A percentile compares a stretch with the other conserved stretches of the same genome.
These are phyloP conservation scores for Sparus aurata DNA, from an alignment of 2,797 vertebrate genomes.

Conservation along the genomic window DNA sequence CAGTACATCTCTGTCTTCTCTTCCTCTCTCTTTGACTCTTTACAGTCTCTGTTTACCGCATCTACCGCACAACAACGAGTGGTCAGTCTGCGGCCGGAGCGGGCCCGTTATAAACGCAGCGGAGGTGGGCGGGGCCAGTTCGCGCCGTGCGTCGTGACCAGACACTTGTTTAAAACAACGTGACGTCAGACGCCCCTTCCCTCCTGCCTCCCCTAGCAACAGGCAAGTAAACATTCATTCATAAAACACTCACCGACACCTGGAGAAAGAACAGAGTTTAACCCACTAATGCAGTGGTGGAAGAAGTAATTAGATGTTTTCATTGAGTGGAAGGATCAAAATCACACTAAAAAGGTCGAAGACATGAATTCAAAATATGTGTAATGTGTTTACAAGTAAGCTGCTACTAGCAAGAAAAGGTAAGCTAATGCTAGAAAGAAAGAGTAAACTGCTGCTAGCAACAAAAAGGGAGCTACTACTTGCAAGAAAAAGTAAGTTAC, in stretches of 20 bases:
- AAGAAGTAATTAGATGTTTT: neutral
- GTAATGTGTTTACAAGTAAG: neutral
- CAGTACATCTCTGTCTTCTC: conserved; percentile 63
- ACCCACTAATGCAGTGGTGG: neutral
- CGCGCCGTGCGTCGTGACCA: conserved; percentile 73
- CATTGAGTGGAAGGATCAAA: neutral
- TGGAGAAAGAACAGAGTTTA: neutral
- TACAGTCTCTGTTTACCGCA: neutral
- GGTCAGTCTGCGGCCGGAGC: conserved; percentile 47
- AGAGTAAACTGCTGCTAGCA: too few relatives aligned
- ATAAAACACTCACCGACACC: conserved; percentile 49
- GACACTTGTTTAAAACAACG: conserved; percentile 49
- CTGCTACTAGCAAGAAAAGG: neutral
- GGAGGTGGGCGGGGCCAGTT: conserved; percentile 54
- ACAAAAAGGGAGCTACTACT: too few relatives aligned
- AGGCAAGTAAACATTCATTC: conserved; percentile 70
- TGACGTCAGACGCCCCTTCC: conserved; percentile 76
- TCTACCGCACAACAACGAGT: conserved; percentile 17
- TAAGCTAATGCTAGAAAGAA: too few relatives aligned
- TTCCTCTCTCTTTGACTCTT: neutral
- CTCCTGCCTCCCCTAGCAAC: conserved; percentile 28
- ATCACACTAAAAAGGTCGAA: neutral
- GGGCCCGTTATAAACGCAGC: conserved; percentile 52
- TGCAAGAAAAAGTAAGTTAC: too few relatives aligned
- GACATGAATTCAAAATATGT: neutral